Conservation (phyloP, 1,140 invertebrate genomes). For the Rhyacophila brunnea region DNA sequence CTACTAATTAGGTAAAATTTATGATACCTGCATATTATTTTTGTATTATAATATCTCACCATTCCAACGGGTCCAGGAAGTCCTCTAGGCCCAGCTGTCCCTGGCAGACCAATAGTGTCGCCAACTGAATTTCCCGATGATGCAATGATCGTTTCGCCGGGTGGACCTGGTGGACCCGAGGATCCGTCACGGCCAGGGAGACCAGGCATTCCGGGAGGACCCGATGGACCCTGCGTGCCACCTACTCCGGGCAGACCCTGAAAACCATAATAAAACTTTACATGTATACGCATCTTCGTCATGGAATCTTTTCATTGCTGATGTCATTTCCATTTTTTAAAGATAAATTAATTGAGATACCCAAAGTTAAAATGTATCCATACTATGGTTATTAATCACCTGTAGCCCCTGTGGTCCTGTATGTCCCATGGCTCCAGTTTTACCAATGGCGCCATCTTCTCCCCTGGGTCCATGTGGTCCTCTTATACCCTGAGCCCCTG, state of each 20-base stretch:
- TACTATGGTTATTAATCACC: no score
- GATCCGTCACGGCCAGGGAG: constrained; percentile 15
- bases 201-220: constrained; percentile 14
- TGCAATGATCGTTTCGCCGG: constrained; percentile 38
- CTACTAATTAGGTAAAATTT: no score
- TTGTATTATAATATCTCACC: constrained; percentile 16
- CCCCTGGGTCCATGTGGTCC: not conserved
- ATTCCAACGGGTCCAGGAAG: constrained; percentile 29
- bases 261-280: no score
- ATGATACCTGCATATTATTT: no score
- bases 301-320: no score
- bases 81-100: constrained; percentile 27
- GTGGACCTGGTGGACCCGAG: constrained; percentile 27
- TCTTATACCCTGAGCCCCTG: not conserved
- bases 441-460: not conserved
- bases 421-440: constrained; percentile 23
- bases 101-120: constrained; percentile 21
- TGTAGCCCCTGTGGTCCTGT: constrained; percentile 23
- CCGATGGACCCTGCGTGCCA: constrained; percentile 29
- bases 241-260: constrained; percentile 8
- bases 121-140: constrained; percentile 12
- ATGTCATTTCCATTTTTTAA: no score
- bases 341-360: no score
- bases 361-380: no score
- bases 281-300: no score